These are phyloP conservation scores for Dicycla oo DNA, from an alignment of 2,888 invertebrate genomes.

Conservation along the genomic window DNA sequence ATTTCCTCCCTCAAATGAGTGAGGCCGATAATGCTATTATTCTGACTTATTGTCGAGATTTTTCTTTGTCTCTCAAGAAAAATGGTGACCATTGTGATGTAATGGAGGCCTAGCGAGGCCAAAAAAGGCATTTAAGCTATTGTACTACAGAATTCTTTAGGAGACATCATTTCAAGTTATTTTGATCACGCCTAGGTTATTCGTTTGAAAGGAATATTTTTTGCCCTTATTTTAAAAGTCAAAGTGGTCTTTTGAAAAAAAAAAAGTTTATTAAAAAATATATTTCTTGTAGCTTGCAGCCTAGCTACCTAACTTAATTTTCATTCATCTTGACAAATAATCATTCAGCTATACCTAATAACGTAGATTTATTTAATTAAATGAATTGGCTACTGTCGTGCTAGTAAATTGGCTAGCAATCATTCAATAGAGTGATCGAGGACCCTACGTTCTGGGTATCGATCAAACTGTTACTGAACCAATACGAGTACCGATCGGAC, in stretches of 20 bases:
- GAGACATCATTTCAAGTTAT: conserved; percentile 58
- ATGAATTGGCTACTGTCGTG: conserved; percentile 35
- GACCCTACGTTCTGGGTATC: conserved; percentile 40
- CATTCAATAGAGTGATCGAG: conserved; percentile 32
- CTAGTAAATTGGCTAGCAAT: conserved; percentile 35
- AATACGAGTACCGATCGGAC: conserved; percentile 6
- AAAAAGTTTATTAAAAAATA: not conserved
- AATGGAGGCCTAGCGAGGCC: conserved; percentile 67
- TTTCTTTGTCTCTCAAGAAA: conserved; percentile 74
- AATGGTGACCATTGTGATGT: conserved; percentile 69
- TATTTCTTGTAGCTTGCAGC: not conserved
- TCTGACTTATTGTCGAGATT: conserved; percentile 68
- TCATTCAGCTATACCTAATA: not conserved
- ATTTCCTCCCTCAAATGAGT: conserved; percentile 64
- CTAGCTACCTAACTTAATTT: too few species aligned
- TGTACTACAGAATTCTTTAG: conserved; percentile 63
- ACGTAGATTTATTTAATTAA: conserved; percentile 26
- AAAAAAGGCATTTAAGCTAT: conserved; percentile 65
- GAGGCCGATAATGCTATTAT: conserved; percentile 70
- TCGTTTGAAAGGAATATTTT: conserved; percentile 40
- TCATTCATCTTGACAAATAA: not conserved
- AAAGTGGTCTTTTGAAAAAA: conserved; percentile 3
- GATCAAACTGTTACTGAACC: conserved; percentile 29
- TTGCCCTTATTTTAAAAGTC: conserved; percentile 16
- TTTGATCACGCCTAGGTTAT: conserved; percentile 47